These are phyloP conservation scores for Himalopsyche kuldschensis DNA, from an alignment of 2,888 invertebrate genomes.

Conservation along the genomic window DNA sequence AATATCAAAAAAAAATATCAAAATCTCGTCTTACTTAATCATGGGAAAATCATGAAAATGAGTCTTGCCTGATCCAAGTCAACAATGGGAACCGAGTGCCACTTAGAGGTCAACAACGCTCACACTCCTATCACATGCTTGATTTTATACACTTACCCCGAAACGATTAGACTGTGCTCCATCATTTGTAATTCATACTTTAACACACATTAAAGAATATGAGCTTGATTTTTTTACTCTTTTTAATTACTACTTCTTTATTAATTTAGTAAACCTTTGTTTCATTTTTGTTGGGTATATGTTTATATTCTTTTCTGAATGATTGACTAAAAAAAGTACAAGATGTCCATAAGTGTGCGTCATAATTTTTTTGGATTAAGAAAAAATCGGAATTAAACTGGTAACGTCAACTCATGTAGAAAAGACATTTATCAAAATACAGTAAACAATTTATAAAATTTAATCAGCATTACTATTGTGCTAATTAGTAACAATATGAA, in stretches of 20 bases:
- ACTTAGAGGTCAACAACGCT: slow-evolving; percentile 9
- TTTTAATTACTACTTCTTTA: not conserved
- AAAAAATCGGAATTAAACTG: too few relatives aligned
- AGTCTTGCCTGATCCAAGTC: not conserved
- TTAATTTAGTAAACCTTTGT: not conserved
- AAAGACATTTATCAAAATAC: too few relatives aligned
- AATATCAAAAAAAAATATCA: slow-evolving; percentile 31
- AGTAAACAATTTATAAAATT: too few relatives aligned
- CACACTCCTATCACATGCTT: slow-evolving; percentile 6
- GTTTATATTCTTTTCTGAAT: not conserved
- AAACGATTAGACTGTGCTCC: not conserved
- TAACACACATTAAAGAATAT: not conserved
- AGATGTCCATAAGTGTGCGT: not conserved
- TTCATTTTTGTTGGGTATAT: not conserved
- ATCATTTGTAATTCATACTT: not conserved
- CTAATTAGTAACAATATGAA: too few relatives aligned
- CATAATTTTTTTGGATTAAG: not conserved
- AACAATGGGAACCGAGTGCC: not conserved
- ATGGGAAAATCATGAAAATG: slow-evolving; percentile 30
- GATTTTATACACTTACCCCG: not conserved
- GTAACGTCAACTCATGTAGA: too few relatives aligned
- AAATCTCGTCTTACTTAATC: slow-evolving; percentile 31
- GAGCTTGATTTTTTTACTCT: not conserved
- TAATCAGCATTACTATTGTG: too few relatives aligned
- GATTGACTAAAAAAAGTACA: not conserved